Evolutionary conservation across 1,140 invertebrate species (phyloP).

Genomic region (Zaprionus capensis): DNA sequence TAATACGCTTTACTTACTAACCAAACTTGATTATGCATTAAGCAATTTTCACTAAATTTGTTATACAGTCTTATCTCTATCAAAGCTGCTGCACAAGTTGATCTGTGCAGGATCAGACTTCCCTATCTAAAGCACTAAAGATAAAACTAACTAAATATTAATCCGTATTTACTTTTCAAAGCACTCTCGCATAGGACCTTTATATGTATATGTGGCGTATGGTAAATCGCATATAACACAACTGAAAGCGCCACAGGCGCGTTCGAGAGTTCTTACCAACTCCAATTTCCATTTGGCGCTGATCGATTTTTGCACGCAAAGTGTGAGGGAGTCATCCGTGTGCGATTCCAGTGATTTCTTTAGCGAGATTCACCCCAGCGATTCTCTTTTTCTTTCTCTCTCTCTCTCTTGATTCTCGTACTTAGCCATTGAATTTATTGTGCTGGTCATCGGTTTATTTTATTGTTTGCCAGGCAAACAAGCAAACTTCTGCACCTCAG

Average conservation of each 20-base stretch:
- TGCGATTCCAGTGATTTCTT: constrained; percentile 21
- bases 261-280: constrained; percentile 50
- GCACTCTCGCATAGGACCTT: background rate
- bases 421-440: constrained; percentile 80
- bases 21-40: background rate
- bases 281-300: constrained; percentile 81
- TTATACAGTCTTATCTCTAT: background rate
- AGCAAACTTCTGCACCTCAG: constrained; percentile 70
- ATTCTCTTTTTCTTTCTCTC: background rate
- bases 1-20: background rate
- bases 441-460: constrained; percentile 66
- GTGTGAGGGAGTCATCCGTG: constrained; percentile 69
- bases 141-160: background rate
- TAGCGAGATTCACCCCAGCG: background rate
- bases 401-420: constrained; percentile 54
- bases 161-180: background rate
- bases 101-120: background rate
- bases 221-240: constrained; percentile 52
- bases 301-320: constrained; percentile 83
- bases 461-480: constrained; percentile 65
- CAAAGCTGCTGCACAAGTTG: too few species aligned
- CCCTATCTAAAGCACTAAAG: background rate
- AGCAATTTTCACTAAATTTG: background rate
- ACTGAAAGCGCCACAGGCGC: constrained; percentile 52
- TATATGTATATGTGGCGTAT: background rate